phyloP scores from a whole-genome alignment of 1,140 invertebrate species.

The Apis florea region DNA sequence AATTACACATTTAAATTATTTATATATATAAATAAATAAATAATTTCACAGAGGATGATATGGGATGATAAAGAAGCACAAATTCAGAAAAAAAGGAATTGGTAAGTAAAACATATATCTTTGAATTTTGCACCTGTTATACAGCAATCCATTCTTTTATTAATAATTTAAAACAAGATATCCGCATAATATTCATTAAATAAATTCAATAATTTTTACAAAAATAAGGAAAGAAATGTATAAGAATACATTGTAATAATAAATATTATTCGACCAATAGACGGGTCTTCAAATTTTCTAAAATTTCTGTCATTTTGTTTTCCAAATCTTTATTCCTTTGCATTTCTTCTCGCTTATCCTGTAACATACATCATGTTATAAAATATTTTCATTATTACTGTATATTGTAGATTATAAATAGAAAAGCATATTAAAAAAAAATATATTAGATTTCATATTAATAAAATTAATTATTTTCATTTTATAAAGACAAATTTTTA shows the following conservation, averaged over 20 bases:
- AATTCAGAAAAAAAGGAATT: neutral
- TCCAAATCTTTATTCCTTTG: conserved; percentile 66
- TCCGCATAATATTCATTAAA: neutral
- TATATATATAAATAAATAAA: neutral
- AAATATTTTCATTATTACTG: neutral
- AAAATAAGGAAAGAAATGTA: neutral
- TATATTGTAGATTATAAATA: neutral
- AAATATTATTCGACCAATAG: conserved; percentile 68
- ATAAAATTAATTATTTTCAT: neutral
- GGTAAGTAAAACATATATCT: neutral
- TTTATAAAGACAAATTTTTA: neutral
- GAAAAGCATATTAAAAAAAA: neutral
- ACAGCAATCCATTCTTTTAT: neutral
- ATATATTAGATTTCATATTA: neutral
- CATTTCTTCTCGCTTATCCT: conserved; percentile 67
- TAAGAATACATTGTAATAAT: neutral
- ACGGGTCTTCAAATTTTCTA: conserved; percentile 71
- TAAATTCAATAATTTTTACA: neutral
- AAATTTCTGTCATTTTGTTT: conserved; percentile 69
- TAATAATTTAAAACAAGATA: neutral
- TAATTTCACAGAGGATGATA: too few species aligned
- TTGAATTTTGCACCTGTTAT: neutral
- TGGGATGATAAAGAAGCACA: neutral
- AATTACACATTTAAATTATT: too few species aligned
- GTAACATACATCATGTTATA: conserved; percentile 51